Evolutionary conservation across 2,113 vertebrate genomes (phyloP).

Genomic region (Otocyon megalotis): DNA sequence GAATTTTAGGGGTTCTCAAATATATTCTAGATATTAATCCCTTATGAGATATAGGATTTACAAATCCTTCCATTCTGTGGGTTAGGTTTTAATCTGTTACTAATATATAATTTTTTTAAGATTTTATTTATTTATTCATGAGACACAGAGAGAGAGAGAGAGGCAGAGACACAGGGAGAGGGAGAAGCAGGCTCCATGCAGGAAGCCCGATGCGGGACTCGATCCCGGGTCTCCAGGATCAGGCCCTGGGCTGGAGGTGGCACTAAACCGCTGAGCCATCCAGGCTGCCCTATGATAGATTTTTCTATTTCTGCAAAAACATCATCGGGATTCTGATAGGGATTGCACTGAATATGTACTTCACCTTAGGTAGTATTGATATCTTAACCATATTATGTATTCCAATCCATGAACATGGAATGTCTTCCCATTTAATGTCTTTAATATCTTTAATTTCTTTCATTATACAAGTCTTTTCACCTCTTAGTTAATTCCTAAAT

Average conservation of each 20-base stretch:
- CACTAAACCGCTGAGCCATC: too few species aligned
- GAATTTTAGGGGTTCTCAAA: neutral
- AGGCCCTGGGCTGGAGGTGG: too few species aligned
- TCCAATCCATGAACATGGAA: neutral
- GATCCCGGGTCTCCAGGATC: too few species aligned
- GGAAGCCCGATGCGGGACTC: too few species aligned
- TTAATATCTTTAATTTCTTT: neutral
- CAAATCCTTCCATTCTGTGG: neutral
- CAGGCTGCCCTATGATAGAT: neutral
- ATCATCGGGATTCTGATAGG: neutral
- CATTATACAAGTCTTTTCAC: neutral
- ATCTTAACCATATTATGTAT: slow-evolving; percentile 12
- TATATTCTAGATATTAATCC: neutral
- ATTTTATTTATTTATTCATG: too few species aligned
- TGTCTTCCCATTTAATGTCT: neutral
- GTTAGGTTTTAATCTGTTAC: too few species aligned
- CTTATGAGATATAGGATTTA: neutral
- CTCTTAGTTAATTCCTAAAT: neutral
- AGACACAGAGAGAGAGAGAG: too few species aligned
- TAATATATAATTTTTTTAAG: too few species aligned
- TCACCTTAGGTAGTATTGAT: neutral
- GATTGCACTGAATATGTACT: neutral
- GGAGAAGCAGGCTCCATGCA: too few species aligned
- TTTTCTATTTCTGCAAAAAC: neutral
- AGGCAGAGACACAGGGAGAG: too few species aligned